Conservation (phyloP, 2,113 vertebrate species). For the Riparia riparia region DNA sequence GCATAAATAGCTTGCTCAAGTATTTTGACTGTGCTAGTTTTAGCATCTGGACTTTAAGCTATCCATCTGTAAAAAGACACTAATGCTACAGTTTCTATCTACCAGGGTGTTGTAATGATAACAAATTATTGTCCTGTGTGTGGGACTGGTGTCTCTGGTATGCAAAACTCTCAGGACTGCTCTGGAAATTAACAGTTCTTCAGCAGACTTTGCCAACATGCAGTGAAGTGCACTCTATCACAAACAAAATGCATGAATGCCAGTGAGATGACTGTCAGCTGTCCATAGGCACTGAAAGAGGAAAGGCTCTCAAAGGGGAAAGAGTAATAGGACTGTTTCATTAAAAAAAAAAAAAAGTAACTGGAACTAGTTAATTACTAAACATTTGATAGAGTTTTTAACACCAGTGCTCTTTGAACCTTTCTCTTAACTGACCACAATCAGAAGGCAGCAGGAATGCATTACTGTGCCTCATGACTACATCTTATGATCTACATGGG, state of each 20-base stretch:
- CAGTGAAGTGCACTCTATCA: not conserved
- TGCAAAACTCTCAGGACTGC: not conserved
- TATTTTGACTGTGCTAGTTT: not conserved
- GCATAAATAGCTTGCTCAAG: not conserved
- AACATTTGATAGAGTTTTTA: not conserved
- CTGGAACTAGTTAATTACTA: not conserved
- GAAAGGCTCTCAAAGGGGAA: not conserved
- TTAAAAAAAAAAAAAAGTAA: not conserved
- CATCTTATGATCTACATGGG: not conserved
- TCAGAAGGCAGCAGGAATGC: not conserved
- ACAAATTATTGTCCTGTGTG: not conserved
- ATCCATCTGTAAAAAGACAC: not conserved
- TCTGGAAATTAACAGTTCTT: not conserved
- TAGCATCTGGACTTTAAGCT: not conserved
- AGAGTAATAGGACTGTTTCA: not conserved
- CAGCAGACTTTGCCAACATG: not conserved
- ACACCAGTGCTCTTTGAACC: not conserved
- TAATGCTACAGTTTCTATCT: not conserved
- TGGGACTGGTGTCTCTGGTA: not conserved
- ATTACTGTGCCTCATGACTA: not conserved
- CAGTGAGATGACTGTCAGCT: not conserved
- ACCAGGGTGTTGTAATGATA: not conserved
- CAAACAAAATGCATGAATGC: not conserved
- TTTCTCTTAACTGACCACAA: not conserved
- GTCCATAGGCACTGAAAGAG: not conserved